These are phyloP conservation scores for Linyphia triangularis DNA, from an alignment of 2,888 invertebrate genomes.

Conservation along the genomic window DNA sequence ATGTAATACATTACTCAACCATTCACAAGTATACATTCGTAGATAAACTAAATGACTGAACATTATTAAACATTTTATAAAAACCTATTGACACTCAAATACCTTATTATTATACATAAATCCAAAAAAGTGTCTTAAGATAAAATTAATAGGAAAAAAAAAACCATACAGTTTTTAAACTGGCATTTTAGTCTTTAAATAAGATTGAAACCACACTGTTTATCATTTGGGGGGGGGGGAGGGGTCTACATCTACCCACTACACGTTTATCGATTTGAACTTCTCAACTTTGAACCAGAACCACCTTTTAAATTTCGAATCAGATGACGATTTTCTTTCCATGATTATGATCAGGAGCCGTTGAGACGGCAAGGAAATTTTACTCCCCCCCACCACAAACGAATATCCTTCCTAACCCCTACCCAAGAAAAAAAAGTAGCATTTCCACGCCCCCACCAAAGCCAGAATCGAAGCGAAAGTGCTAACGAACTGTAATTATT, in stretches of 20 bases:
- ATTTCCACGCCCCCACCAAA: constrained; percentile 9
- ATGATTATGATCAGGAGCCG: not conserved
- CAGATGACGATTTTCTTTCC: not conserved
- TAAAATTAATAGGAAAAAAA: too few relatives aligned
- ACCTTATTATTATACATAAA: too few relatives aligned
- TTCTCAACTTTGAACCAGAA: not conserved
- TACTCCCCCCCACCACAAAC: not conserved
- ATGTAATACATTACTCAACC: too few relatives aligned
- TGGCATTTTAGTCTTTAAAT: too few relatives aligned
- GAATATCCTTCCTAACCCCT: not conserved
- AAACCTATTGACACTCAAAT: too few relatives aligned
- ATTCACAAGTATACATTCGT: too few relatives aligned
- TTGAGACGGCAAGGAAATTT: not conserved
- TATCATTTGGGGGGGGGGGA: too few relatives aligned
- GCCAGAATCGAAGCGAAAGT: constrained; percentile 59
- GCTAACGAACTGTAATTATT: constrained; percentile 73
- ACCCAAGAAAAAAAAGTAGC: not conserved
- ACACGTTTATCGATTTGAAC: not conserved
- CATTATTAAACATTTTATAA: too few relatives aligned
- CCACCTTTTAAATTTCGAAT: not conserved
- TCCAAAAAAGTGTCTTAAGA: too few relatives aligned
- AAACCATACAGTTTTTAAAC: too few relatives aligned
- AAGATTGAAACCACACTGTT: too few relatives aligned
- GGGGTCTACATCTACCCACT: not conserved
- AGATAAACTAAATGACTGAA: too few relatives aligned